Conservation (phyloP, 2,113 vertebrate species). For the Gobio gobio region DNA sequence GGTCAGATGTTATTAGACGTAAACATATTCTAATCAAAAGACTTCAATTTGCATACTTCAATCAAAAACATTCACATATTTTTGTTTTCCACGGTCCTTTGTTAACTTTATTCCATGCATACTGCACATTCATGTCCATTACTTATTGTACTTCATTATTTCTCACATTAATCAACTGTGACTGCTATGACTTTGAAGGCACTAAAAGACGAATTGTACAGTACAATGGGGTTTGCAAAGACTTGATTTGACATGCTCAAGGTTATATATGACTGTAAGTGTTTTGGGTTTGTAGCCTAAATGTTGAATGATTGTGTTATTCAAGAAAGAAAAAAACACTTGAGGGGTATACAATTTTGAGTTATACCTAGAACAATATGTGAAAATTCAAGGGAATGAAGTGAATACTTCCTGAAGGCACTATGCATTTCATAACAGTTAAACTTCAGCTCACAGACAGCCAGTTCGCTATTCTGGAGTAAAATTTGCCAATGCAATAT, state of each 20-base stretch:
- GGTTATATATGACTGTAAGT: neutral
- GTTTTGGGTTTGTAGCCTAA: neutral
- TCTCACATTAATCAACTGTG: neutral
- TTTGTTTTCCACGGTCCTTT: neutral
- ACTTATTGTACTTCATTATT: neutral
- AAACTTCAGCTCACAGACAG: constrained; percentile 19
- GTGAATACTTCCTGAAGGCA: constrained; percentile 7
- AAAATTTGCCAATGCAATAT: constrained; percentile 29
- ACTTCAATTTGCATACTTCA: neutral
- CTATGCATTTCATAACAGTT: neutral
- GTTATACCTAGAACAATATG: constrained; percentile 7
- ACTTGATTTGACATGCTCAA: neutral
- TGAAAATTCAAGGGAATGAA: neutral
- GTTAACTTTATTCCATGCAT: neutral
- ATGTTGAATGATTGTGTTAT: constrained; percentile 13
- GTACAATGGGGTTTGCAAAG: neutral
- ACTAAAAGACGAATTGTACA: neutral
- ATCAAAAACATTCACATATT: neutral
- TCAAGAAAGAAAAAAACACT: neutral
- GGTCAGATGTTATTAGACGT: no score
- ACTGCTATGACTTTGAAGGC: neutral
- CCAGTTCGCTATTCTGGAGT: neutral
- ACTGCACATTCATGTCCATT: neutral
- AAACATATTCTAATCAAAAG: neutral
- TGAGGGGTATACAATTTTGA: neutral